phyloP scores from a whole-genome alignment of 2,888 invertebrate genomes.

The Drosophila demipolita region DNA sequence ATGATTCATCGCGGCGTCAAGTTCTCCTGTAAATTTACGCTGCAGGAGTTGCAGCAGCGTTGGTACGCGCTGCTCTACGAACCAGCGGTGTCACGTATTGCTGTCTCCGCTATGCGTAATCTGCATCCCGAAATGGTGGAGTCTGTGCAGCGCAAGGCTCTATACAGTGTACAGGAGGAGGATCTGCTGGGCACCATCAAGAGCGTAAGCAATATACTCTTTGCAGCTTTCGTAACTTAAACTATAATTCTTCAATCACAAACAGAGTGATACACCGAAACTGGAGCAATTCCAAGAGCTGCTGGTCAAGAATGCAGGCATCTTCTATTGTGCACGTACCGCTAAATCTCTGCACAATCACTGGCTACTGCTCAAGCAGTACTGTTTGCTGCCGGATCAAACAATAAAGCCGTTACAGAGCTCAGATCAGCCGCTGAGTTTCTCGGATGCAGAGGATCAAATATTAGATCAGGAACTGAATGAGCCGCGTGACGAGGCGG shows the following conservation, averaged over 20 bases:
- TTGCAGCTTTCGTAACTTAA: neutral
- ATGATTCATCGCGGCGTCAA: conserved; percentile 96
- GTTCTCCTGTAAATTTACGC: conserved; percentile 97
- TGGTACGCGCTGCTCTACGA: conserved; percentile 99
- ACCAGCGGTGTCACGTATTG: conserved; percentile 95
- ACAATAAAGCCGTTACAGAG: conserved; percentile 88
- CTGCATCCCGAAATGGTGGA: conserved; percentile 96
- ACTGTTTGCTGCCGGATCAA: conserved; percentile 96
- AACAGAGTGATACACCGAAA: conserved; percentile 89
- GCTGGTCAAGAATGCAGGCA: conserved; percentile 92
- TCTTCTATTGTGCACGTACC: conserved; percentile 95
- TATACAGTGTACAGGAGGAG: conserved; percentile 96
- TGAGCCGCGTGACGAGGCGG: conserved; percentile 92
- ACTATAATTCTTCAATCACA: conserved; percentile 17
- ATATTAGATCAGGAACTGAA: conserved; percentile 92
- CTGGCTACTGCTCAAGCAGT: conserved; percentile 97
- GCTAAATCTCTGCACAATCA: conserved; percentile 93
- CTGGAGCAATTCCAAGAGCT: conserved; percentile 94
- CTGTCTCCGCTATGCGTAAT: conserved; percentile 96
- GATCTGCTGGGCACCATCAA: conserved; percentile 92
- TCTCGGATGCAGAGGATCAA: conserved; percentile 96
- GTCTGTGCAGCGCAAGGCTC: conserved; percentile 93
- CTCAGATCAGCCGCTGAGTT: conserved; percentile 89
- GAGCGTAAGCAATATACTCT: conserved; percentile 87
- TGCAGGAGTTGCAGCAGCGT: conserved; percentile 96